Percentiles rank a stretch among this genome's conserved stretches.
These are phyloP conservation scores for Drosophila mimetica DNA, from an alignment of 2,888 invertebrate species.

Conservation along the genomic window DNA sequence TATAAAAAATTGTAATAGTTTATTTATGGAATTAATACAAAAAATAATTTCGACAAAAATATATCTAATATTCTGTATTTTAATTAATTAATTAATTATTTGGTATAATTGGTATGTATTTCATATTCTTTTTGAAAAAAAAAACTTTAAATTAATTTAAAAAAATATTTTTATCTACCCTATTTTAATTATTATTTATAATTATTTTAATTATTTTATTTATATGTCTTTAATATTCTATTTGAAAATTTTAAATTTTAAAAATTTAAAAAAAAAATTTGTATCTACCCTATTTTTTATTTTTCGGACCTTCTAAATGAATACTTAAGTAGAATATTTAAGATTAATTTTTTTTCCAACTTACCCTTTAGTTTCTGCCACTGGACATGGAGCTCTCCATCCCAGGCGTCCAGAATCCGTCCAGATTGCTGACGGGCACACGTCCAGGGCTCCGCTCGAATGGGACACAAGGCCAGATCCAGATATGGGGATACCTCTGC, in stretches of 20 bases:
- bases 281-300: background rate
- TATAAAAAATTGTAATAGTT: background rate
- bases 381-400: constrained; percentile 75
- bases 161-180: no score
- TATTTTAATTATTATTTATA: background rate
- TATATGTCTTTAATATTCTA: no score
- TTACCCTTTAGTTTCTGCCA: constrained; percentile 84
- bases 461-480: constrained; percentile 86
- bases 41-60: no score
- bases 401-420: constrained; percentile 85
- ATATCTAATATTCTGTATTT: no score
- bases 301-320: no score
- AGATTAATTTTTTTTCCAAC: background rate
- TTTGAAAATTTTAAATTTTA: background rate
- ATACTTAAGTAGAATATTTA: no score
- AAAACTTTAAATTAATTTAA: no score
- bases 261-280: no score
- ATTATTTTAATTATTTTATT: background rate
- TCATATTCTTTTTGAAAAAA: no score
- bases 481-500: constrained; percentile 85
- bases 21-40: no score
- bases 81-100: no score
- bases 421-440: constrained; percentile 86
- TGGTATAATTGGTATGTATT: no score
- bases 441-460: constrained; percentile 85